A percentile compares a stretch with the other conserved stretches of the same genome.
Conservation (phyloP, 2,888 invertebrate species). For the Agrypnus murinus region DNA sequence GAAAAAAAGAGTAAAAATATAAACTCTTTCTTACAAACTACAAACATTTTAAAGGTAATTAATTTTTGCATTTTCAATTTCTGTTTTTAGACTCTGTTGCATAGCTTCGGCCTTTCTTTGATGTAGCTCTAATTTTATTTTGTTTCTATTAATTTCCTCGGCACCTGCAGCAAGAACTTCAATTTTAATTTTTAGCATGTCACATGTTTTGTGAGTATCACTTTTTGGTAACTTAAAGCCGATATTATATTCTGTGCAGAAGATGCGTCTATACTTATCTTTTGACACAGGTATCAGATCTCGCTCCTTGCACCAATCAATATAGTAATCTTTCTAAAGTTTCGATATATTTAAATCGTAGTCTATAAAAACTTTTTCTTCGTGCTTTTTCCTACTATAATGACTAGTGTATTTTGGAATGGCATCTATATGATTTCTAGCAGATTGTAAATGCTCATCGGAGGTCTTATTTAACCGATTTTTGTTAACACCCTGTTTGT, state of each 20-base stretch:
- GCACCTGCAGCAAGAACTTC: too few species aligned
- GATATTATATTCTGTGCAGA: constrained; percentile 48
- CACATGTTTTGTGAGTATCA: constrained; percentile 51
- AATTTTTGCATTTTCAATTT: too few species aligned
- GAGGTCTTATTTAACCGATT: constrained; percentile 47
- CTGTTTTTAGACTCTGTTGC: too few species aligned
- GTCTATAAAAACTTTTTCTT: constrained; percentile 35
- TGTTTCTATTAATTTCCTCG: too few species aligned
- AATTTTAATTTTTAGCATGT: not conserved
- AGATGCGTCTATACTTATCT: not conserved
- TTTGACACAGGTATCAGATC: not conserved
- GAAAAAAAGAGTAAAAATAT: too few species aligned
- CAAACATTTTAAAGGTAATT: too few species aligned
- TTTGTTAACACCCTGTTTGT: constrained; percentile 45
- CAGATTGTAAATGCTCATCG: constrained; percentile 39
- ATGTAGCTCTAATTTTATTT: too few species aligned
- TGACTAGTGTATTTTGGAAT: constrained; percentile 41
- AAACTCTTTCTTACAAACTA: too few species aligned
- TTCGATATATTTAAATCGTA: constrained; percentile 15
- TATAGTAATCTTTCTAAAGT: constrained; percentile 26
- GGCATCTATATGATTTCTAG: constrained; percentile 48
- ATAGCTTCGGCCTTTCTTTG: too few species aligned
- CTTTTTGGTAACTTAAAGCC: too few species aligned
- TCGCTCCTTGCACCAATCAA: constrained; percentile 19
- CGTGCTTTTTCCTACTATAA: constrained; percentile 16